Base-by-base conservation (phyloP, 2,888 invertebrate genomes). In the Diarsia mendica region DNA sequence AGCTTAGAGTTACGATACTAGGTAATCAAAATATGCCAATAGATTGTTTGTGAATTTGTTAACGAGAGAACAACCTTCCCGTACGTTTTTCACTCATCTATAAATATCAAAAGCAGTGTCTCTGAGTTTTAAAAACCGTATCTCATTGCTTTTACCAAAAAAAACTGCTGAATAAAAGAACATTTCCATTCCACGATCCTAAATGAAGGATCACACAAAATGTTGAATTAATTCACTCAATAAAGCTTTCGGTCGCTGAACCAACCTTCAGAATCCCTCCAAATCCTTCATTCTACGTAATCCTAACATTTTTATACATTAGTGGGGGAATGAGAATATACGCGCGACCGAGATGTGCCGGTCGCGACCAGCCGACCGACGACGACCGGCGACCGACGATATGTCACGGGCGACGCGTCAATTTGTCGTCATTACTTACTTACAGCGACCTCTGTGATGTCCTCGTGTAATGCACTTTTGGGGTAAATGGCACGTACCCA, bases 341-440 rank as follows among this genome's bases (percentile, higher is more conserved):
- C 79, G 70, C 82, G 69, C 68, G 72, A 48, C 67, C 58, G 83
- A 71, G 78, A 72, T 79, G 78, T 58, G 72, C 39, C 72, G 67
- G 67, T 39, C 66, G 72, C 64, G 70, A 65, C 81, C 63, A 23
- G 44, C 74, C 80, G 77, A 39, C 63, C 61, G 4, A 6, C 58
- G 28, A 49, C 76, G 20, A 58, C 80, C 15, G 44, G 51, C 69
- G 58, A 65, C 60, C 77, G 80, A 75, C 85, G 72, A 89, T 90
- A 89, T 90, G 81, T 91, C 88, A 90, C 83, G 70, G 70, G 51
- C 76, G 77, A 86, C 78, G 79, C 87, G 79, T 83, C 90, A 84
- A 90, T 91, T 90, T 90, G 90, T 91, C 91, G 89, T 91, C 90
- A 91, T 91, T 90, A 91, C 82, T 83, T 76, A n/a, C n/a, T n/a